Evolutionary conservation across 2,888 invertebrate genomes (phyloP).

Genomic region (Drosophila leonis): DNA sequence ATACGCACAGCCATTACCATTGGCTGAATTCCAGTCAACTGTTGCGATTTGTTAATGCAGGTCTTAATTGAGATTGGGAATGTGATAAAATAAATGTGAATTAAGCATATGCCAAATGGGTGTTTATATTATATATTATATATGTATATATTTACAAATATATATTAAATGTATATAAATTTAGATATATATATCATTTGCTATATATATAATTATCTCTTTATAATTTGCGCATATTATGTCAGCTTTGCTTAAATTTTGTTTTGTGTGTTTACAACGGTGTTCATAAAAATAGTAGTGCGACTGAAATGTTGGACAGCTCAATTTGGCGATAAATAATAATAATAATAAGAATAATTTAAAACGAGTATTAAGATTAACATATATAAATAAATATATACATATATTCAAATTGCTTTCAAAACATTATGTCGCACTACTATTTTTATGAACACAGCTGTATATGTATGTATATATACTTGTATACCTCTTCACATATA

Average conservation of each 20-base stretch:
- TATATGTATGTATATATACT: not conserved
- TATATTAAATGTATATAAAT: not conserved
- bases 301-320: too few relatives aligned
- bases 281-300: too few relatives aligned
- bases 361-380: too few relatives aligned
- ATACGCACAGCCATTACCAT: constrained; percentile 7
- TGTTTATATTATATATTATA: not conserved
- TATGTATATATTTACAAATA: not conserved
- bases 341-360: too few relatives aligned
- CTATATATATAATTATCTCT: constrained; percentile 1
- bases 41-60: constrained; percentile 36
- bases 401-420: too few relatives aligned
- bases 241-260: not conserved
- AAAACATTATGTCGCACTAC: too few relatives aligned
- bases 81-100: constrained; percentile 1
- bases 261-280: not conserved
- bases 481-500: too few relatives aligned
- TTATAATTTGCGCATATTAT: not conserved
- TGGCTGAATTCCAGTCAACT: constrained; percentile 23
- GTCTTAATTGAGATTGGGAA: constrained; percentile 21
- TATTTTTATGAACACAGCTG: too few relatives aligned
- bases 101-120: constrained; percentile 7
- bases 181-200: not conserved
- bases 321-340: too few relatives aligned
- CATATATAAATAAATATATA: too few relatives aligned